Percentiles rank a stretch among this genome's conserved stretches.
These are phyloP conservation scores for Timema cristinae DNA, from an alignment of 2,888 invertebrate species.

Conservation along the genomic window DNA sequence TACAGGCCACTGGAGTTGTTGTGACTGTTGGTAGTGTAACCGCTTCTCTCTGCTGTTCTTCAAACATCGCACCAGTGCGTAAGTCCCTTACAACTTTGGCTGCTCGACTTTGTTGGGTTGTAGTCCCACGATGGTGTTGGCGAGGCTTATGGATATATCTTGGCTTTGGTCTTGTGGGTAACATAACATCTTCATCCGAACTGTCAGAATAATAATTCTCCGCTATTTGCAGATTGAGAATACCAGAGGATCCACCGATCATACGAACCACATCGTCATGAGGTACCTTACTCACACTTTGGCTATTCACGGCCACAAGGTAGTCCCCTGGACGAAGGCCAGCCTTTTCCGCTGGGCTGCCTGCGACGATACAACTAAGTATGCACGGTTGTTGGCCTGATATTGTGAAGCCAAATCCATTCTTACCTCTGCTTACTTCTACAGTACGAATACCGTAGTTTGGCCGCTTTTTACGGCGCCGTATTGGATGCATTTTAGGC, in stretches of 20 bases:
- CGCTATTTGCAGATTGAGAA: conserved; percentile 80
- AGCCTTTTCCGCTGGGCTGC: conserved; percentile 86
- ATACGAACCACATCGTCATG: conserved; percentile 91
- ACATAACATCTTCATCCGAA: conserved; percentile 70
- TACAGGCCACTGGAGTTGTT: conserved; percentile 22
- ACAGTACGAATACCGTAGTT: conserved; percentile 76
- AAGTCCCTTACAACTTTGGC: conserved; percentile 52
- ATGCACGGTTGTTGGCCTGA: conserved; percentile 96
- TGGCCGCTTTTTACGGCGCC: conserved; percentile 65
- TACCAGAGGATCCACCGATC: conserved; percentile 81
- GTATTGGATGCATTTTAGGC: conserved; percentile 54
- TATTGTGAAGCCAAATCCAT: conserved; percentile 97
- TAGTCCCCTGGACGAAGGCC: conserved; percentile 91
- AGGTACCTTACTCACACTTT: conserved; percentile 84
- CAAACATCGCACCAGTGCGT: conserved; percentile 51
- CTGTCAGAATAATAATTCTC: conserved; percentile 83
- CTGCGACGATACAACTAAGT: conserved; percentile 85
- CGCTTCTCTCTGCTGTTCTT: conserved; percentile 36
- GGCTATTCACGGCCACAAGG: conserved; percentile 85
- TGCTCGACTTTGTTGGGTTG: conserved; percentile 44
- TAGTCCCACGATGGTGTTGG: conserved; percentile 27
- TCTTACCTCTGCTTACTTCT: conserved; percentile 78
- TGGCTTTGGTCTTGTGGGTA: conserved; percentile 55
- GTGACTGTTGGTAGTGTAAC: conserved; percentile 13
- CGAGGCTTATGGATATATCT: conserved; percentile 55